These are phyloP conservation scores for Tribolium castaneum DNA, from an alignment of 1,140 invertebrate species.

Conservation along the genomic window DNA sequence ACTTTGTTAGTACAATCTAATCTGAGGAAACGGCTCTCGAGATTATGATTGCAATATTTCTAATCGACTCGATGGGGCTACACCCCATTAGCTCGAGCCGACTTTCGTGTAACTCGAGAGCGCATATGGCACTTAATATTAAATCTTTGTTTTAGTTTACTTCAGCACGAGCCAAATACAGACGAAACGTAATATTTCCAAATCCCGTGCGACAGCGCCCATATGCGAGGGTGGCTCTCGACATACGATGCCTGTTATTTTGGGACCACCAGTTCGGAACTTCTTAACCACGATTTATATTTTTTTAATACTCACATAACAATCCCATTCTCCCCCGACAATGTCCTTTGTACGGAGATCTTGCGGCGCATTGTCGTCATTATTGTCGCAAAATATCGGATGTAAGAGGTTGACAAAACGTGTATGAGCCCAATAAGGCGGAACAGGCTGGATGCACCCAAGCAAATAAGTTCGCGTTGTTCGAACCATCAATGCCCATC, in stretches of 20 bases:
- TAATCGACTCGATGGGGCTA: conserved; percentile 13
- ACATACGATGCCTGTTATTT: conserved; percentile 15
- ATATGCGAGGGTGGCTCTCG: conserved; percentile 6
- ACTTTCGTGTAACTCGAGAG: conserved; percentile 3
- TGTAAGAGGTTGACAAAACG: conserved; percentile 47
- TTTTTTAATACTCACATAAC: background rate
- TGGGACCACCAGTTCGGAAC: conserved; percentile 10
- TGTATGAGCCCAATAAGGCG: conserved; percentile 52
- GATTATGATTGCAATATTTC: conserved; percentile 40
- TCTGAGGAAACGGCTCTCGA: conserved; percentile 29
- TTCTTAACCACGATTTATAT: background rate
- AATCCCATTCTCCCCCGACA: conserved; percentile 1
- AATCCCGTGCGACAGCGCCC: conserved; percentile 15
- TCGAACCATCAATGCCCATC: conserved; percentile 42
- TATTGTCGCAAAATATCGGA: conserved; percentile 60
- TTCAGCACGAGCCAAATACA: conserved; percentile 47
- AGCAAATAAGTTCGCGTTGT: conserved; percentile 46
- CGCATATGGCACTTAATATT: conserved; percentile 40
- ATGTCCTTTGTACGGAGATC: conserved; percentile 12
- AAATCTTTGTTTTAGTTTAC: conserved; percentile 48
- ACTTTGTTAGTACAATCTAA: conserved; percentile 36
- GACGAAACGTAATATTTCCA: conserved; percentile 46
- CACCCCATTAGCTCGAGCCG: conserved; percentile 16
- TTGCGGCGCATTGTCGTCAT: conserved; percentile 50
- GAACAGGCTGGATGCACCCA: conserved; percentile 40